Evolutionary conservation across 1,140 invertebrate genomes (phyloP).

Genomic region (Ceratosolen fusciceps): DNA sequence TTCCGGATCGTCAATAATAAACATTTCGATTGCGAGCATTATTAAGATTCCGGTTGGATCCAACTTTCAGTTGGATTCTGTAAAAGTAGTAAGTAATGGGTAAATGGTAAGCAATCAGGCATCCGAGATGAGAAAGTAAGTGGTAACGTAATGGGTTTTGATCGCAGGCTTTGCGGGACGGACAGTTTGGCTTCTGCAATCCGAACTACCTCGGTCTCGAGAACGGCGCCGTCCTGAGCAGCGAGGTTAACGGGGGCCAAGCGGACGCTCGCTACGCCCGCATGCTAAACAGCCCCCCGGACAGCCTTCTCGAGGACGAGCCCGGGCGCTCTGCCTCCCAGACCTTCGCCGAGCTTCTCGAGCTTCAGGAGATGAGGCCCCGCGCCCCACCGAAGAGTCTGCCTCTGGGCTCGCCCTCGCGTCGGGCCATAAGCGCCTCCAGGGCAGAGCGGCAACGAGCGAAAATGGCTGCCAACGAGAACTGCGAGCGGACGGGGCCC

Average conservation of each 20-base stretch:
- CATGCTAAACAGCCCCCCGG: constrained; percentile 72
- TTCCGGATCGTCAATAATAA: no score
- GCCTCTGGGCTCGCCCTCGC: constrained; percentile 66
- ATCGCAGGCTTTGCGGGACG: constrained; percentile 68
- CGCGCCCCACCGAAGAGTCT: constrained; percentile 67
- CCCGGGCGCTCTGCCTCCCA: constrained; percentile 68
- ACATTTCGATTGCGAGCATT: no score
- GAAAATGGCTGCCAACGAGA: constrained; percentile 63
- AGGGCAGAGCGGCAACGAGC: constrained; percentile 68
- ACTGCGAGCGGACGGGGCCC: constrained; percentile 59
- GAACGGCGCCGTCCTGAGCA: constrained; percentile 20
- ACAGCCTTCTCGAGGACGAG: constrained; percentile 72
- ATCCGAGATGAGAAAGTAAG: no score
- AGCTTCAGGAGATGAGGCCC: constrained; percentile 67
- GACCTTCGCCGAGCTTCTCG: constrained; percentile 67
- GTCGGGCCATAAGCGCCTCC: constrained; percentile 69
- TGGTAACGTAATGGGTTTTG: no score
- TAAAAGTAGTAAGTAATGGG: no score
- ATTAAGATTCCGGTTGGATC: no score
- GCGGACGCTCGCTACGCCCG: constrained; percentile 60
- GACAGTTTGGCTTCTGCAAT: constrained; percentile 79
- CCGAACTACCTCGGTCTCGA: constrained; percentile 82
- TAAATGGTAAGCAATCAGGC: no score
- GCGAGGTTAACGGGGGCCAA: constrained; percentile 38
- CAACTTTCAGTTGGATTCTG: no score